A percentile compares a stretch with the other conserved stretches of the same genome.
Conservation (phyloP, 2,113 vertebrate genomes). For the Cyrtonyx montezumae region DNA sequence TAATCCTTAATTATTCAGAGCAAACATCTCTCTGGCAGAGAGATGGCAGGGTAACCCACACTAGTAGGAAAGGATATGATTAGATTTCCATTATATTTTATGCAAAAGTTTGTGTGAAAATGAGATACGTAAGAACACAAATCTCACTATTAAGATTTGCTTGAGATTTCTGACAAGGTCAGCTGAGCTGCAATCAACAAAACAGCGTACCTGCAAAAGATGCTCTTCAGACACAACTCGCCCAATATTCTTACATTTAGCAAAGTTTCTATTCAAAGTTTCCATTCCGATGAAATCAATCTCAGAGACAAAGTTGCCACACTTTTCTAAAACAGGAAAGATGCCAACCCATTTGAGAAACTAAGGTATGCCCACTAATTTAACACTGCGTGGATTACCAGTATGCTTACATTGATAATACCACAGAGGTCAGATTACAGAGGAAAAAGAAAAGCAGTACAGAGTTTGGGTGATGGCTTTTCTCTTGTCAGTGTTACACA, state of each 20-base stretch:
- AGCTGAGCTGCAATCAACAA: neutral
- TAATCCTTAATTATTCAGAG: neutral
- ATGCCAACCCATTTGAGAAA: neutral
- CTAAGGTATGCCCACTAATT: neutral
- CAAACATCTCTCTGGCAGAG: neutral
- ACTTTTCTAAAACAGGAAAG: neutral
- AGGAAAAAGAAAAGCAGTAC: neutral
- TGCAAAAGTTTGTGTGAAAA: neutral
- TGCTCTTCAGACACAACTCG: neutral
- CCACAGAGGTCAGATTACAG: neutral
- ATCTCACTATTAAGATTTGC: neutral
- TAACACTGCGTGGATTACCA: neutral
- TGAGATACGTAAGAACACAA: neutral
- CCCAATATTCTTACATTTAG: neutral
- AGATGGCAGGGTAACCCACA: neutral
- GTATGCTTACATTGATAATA: neutral
- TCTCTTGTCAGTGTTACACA: neutral
- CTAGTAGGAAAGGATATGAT: neutral
- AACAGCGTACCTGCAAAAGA: neutral
- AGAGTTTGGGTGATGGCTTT: neutral
- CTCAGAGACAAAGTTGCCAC: neutral
- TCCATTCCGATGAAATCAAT: neutral
- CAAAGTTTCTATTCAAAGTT: neutral
- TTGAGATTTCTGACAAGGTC: neutral
- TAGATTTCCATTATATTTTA: neutral